A percentile compares a stretch with the other conserved stretches of the same genome.
phyloP scores from a whole-genome alignment of 2,113 vertebrate genomes.

The Xenopus borealis region DNA sequence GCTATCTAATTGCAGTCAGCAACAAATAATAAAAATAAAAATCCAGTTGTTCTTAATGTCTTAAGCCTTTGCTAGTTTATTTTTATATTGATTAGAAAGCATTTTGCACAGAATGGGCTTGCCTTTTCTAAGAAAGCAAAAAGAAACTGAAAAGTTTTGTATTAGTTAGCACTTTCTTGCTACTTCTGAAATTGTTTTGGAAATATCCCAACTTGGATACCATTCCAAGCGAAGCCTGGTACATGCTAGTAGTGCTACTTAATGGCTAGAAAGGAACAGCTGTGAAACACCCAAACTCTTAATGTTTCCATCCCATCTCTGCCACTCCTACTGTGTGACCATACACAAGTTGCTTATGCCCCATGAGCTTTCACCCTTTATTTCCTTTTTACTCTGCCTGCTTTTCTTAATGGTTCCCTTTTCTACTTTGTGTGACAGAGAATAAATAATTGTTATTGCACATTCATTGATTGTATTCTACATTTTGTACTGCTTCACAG shows the following conservation, averaged over 20 bases:
- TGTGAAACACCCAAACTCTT: constrained; percentile 13
- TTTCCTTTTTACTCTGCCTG: constrained; percentile 2
- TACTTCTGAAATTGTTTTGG: constrained; percentile 38
- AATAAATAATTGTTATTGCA: constrained; percentile 27
- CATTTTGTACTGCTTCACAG: constrained; percentile 4
- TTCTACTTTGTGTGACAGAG: constrained; percentile 12
- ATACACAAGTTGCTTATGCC: constrained; percentile 7
- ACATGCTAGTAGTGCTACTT: constrained; percentile 19
- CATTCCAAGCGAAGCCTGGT: constrained; percentile 24
- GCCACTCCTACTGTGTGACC: constrained; percentile 44
- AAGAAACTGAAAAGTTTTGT: constrained; percentile 11
- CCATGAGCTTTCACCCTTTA: constrained; percentile 16
- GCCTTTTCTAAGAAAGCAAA: constrained; percentile 5
- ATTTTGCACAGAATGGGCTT: neutral
- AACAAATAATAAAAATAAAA: no score
- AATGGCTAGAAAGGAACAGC: constrained; percentile 33
- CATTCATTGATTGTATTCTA: constrained; percentile 28
- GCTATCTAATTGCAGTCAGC: no score
- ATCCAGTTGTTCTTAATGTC: no score
- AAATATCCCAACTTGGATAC: constrained; percentile 39
- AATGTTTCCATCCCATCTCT: constrained; percentile 11
- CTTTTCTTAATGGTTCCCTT: constrained; percentile 17
- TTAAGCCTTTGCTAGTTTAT: no score
- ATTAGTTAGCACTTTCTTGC: constrained; percentile 17
- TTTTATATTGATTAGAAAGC: no score